These are phyloP conservation scores for Tenrec ecaudatus DNA, from an alignment of 2,113 vertebrate species.

Conservation along the genomic window DNA sequence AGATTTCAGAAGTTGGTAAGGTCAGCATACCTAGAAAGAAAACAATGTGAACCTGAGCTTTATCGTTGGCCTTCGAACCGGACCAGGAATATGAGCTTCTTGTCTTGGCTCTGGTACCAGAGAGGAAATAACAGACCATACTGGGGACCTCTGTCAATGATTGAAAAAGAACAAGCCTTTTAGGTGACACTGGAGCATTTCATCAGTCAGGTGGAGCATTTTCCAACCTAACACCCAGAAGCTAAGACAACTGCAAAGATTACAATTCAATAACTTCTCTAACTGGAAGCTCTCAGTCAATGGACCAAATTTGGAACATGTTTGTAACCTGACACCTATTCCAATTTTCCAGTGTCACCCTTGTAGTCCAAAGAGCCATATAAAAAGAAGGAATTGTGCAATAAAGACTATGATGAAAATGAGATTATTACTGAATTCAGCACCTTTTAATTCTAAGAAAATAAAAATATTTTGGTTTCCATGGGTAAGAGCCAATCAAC, in stretches of 20 bases:
- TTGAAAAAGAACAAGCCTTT: neutral
- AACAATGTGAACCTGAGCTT: neutral
- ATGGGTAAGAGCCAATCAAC: neutral
- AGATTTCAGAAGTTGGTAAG: neutral
- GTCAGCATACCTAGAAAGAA: conserved; percentile 5
- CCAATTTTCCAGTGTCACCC: conserved; percentile 16
- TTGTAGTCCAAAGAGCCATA: neutral
- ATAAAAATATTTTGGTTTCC: neutral
- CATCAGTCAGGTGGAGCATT: neutral
- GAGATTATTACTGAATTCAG: neutral
- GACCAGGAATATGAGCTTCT: neutral
- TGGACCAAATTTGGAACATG: neutral
- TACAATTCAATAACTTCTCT: conserved; percentile 28
- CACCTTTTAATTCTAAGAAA: conserved; percentile 23
- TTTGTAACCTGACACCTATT: neutral
- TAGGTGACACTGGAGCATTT: neutral
- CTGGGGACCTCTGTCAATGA: neutral
- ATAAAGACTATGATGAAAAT: conserved; percentile 20
- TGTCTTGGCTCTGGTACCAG: neutral
- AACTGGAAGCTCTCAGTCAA: conserved; percentile 43
- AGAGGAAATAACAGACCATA: neutral
- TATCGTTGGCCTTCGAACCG: neutral
- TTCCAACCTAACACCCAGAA: conserved; percentile 36
- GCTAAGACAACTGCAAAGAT: conserved; percentile 28
- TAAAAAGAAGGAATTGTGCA: neutral